A percentile compares a stretch with the other conserved stretches of the same genome.
Conservation (phyloP, 1,140 invertebrate genomes). For the Achroia grisella region DNA sequence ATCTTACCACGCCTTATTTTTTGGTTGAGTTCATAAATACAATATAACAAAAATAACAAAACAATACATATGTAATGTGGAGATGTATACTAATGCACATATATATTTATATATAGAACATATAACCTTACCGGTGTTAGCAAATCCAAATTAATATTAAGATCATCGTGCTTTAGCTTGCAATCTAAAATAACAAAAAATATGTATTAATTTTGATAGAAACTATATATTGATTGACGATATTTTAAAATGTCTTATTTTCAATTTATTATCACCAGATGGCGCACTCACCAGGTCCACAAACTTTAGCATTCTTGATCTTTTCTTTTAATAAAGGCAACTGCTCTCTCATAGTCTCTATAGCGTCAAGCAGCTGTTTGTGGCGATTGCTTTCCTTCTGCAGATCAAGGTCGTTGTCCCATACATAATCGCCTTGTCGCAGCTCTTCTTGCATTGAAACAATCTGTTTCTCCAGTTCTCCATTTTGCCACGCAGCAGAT, state of each 20-base stretch:
- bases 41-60: too few species aligned
- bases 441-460: conserved; percentile 62
- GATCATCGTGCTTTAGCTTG: conserved; percentile 68
- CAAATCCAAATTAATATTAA: conserved; percentile 71
- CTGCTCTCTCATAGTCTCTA: conserved; percentile 49
- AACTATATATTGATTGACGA: neutral
- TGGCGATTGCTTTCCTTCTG: conserved; percentile 43
- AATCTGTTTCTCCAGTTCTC: conserved; percentile 64
- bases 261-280: conserved; percentile 3
- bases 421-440: conserved; percentile 51
- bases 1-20: too few species aligned
- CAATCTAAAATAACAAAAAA: conserved; percentile 47
- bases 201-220: neutral
- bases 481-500: conserved; percentile 60
- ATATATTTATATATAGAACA: too few species aligned
- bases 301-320: conserved; percentile 64
- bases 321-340: conserved; percentile 60
- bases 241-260: neutral
- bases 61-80: too few species aligned
- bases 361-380: conserved; percentile 51
- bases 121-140: conserved; percentile 59
- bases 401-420: conserved; percentile 59
- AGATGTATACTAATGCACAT: too few species aligned
- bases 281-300: conserved; percentile 44
- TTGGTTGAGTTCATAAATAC: too few species aligned